Evolutionary conservation across 2,113 vertebrate genomes (phyloP).

Genomic region (Calonectris borealis): DNA sequence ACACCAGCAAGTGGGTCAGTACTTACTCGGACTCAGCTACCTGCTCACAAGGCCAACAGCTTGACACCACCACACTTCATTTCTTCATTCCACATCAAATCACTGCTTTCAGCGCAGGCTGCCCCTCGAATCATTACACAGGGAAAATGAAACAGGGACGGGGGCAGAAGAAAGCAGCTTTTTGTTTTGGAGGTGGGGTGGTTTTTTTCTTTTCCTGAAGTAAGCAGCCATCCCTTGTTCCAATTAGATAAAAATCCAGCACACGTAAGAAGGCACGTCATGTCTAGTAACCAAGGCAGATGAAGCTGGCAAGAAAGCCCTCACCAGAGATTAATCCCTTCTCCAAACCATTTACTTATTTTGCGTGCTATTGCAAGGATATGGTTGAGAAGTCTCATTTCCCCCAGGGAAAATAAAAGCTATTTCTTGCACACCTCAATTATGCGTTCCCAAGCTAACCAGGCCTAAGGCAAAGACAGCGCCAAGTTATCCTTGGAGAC

Average conservation of each 20-base stretch:
- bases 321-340: neutral
- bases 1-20: neutral
- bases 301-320: neutral
- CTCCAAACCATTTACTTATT: neutral
- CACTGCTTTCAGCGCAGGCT: neutral
- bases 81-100: neutral
- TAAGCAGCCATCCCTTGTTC: neutral
- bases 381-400: neutral
- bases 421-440: neutral
- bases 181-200: neutral
- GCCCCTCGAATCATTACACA: fast-evolving
- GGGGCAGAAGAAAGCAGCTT: too few species aligned
- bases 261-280: neutral
- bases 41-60: neutral
- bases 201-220: neutral
- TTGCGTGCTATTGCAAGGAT: neutral
- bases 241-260: neutral
- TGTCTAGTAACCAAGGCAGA: neutral
- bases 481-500: neutral
- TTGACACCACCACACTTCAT: neutral
- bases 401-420: neutral
- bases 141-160: too few species aligned
- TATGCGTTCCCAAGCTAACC: fast-evolving
- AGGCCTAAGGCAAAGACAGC: neutral
- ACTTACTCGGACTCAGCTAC: neutral